A percentile compares a stretch with the other conserved stretches of the same genome.
phyloP scores from a whole-genome alignment of 2,888 invertebrate species.

The Rugalucina vietnamica region DNA sequence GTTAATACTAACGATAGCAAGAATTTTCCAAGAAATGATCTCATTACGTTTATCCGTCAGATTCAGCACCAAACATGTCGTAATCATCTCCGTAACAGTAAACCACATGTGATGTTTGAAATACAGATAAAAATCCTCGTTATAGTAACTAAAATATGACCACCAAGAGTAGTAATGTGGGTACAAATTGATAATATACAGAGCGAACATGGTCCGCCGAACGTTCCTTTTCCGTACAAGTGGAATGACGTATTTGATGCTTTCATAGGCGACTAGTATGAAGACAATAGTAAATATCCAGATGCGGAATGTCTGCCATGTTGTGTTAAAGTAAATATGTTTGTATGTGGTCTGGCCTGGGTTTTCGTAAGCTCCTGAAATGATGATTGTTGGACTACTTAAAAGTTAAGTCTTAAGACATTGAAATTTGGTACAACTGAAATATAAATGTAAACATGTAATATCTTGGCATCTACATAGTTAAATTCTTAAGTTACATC shows the following conservation, averaged over 20 bases:
- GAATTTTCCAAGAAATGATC: constrained; percentile 80
- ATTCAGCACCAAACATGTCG: constrained; percentile 79
- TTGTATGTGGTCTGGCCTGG: constrained; percentile 81
- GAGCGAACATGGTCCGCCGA: constrained; percentile 75
- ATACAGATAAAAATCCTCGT: constrained; percentile 81
- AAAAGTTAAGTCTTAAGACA: too few species aligned
- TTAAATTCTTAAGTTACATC: neutral
- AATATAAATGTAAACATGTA: too few species aligned
- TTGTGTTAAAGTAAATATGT: constrained; percentile 83
- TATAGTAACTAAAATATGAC: constrained; percentile 82
- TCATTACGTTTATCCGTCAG: constrained; percentile 74
- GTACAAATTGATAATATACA: constrained; percentile 79
- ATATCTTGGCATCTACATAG: too few species aligned
- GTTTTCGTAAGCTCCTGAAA: constrained; percentile 80
- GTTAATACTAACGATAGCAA: constrained; percentile 79
- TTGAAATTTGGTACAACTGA: too few species aligned
- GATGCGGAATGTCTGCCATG: constrained; percentile 77
- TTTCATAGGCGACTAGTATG: constrained; percentile 79
- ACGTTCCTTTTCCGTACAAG: constrained; percentile 67
- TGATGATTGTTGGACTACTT: too few species aligned
- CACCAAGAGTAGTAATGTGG: constrained; percentile 84
- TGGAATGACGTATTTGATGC: constrained; percentile 76
- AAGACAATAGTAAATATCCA: constrained; percentile 80
- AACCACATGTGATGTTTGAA: constrained; percentile 82
- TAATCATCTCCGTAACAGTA: constrained; percentile 80